Evolutionary conservation across 2,888 invertebrate species (phyloP).

Genomic region (Torymus aiolomorphi): DNA sequence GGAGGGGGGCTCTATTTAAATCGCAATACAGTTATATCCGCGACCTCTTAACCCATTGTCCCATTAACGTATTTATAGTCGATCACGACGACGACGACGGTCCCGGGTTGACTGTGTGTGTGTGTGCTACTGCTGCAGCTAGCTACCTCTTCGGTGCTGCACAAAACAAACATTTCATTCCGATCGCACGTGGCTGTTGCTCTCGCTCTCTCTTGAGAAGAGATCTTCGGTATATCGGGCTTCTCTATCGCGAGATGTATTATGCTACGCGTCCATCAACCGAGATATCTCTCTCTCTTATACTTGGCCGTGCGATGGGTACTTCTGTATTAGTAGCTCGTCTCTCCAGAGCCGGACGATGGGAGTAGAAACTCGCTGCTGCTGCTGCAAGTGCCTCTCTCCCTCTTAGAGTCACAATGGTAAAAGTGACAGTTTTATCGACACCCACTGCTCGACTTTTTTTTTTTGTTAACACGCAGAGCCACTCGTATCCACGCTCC

Average conservation of each 20-base stretch:
- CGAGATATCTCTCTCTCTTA: neutral
- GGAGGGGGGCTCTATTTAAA: conserved; percentile 33
- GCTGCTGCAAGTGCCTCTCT: neutral
- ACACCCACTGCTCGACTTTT: neutral
- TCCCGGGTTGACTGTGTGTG: too few relatives aligned
- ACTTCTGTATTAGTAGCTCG: too few relatives aligned
- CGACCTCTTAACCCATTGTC: conserved; percentile 50
- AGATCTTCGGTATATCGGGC: neutral
- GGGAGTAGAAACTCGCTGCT: neutral
- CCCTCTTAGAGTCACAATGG: too few relatives aligned
- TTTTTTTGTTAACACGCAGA: neutral
- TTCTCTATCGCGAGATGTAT: too few relatives aligned
- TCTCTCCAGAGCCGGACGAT: too few relatives aligned
- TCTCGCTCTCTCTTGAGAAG: neutral
- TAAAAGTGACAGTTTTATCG: conserved; percentile 24
- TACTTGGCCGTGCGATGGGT: neutral
- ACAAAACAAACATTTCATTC: neutral
- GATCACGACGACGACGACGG: neutral
- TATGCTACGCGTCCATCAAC: conserved; percentile 7
- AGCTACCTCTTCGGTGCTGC: too few relatives aligned
- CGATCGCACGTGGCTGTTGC: neutral
- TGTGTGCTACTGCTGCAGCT: too few relatives aligned
- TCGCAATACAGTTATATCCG: conserved; percentile 32
- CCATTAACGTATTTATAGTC: conserved; percentile 46
- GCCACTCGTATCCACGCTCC: neutral